Base-by-base conservation (phyloP, 2,888 invertebrate genomes). In the Megamerina dolium region DNA sequence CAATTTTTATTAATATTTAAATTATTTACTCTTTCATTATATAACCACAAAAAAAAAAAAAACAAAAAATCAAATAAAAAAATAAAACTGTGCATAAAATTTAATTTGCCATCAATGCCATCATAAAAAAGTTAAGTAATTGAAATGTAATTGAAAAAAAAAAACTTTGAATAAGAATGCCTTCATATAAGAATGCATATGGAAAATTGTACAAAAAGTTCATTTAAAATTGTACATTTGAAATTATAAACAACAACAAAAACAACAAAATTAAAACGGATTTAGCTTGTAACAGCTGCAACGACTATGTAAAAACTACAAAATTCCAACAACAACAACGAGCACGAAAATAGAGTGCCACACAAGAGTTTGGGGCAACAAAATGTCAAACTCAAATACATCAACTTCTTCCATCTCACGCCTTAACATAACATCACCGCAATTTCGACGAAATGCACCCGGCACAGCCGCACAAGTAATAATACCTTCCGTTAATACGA, bases 381-480 rank as follows among this genome's bases (percentile, higher is more conserved):
- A 51, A 40, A 65, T 62, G 66, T 64, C 64, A 41, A 48, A 53
- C 8, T 46, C 46, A 37, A 36, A 48, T 20, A 17, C 51, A 10
- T 18, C 40, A 18, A 18, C 31, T n/a, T 19, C 31, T n/a, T 19
- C 58, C 48, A 49, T 50, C 35, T 50, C 57, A 46, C 48, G 51
- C 16, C 41, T 52, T 18, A n/a, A n/a, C n/a, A 39, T 46, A 21
- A 46, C 52, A 17, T 43, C 53, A 18, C 41, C 56, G 5, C 48
- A 46, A 33, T 46, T 51, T 37, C 53, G 61, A 17, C 61, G 61
- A 12, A 46, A 34, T 14, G 27, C 18, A 30, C 61, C 64, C 13
- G 64, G 65, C n/a, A 48, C 53, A n/a, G 65, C 65, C 16, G 56
- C 60, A 42, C 60, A 59, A 40, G 54, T 64, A 35, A 23, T 43